Conservation (phyloP, 2,113 vertebrate species). For the Anas platyrhynchos region DNA sequence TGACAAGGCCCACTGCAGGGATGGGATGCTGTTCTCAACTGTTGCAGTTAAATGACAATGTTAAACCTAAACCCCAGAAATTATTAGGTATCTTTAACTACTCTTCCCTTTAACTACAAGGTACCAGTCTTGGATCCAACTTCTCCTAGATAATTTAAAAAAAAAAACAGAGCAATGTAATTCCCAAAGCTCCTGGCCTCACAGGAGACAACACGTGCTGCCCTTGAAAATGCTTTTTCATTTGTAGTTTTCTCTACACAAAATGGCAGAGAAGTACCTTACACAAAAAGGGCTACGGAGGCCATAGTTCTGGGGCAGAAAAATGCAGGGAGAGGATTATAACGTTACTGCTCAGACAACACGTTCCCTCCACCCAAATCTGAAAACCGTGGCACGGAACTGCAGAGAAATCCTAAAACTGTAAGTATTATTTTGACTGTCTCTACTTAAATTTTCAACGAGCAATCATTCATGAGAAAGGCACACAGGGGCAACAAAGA, state of each 20-base stretch:
- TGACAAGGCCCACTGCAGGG: neutral
- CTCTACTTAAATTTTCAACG: neutral
- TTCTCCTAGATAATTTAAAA: neutral
- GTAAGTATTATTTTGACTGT: neutral
- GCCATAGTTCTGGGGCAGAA: neutral
- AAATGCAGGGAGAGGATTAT: neutral
- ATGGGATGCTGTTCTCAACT: neutral
- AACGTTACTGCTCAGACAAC: neutral
- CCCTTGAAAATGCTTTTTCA: neutral
- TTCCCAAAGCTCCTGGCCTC: neutral
- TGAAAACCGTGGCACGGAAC: neutral
- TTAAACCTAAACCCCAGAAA: neutral
- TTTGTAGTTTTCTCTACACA: neutral
- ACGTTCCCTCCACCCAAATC: fast-evolving
- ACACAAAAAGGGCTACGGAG: neutral
- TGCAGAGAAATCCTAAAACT: neutral
- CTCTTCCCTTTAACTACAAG: neutral
- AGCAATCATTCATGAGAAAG: neutral
- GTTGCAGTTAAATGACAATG: neutral
- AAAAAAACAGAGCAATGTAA: neutral
- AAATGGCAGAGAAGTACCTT: neutral
- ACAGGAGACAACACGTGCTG: neutral
- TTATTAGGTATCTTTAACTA: neutral
- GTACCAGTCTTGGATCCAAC: neutral
- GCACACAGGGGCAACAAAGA: neutral